Evolutionary conservation across 2,888 invertebrate species (phyloP).

Genomic region (Metellina segmentata): DNA sequence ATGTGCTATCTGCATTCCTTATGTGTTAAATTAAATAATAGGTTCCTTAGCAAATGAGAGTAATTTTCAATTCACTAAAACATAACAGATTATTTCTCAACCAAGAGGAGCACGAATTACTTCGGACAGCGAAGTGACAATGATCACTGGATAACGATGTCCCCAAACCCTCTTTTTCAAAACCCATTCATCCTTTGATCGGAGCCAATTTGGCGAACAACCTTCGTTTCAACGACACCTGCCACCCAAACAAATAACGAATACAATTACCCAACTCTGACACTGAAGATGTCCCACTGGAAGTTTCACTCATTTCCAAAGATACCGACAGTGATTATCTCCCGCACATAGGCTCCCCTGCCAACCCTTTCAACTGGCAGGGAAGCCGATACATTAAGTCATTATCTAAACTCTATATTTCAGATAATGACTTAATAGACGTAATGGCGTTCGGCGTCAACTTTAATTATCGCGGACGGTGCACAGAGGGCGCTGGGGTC

Average conservation of each 20-base stretch:
- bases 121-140: no score
- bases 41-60: no score
- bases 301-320: not conserved
- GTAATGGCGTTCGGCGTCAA: slow-evolving; percentile 47
- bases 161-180: no score
- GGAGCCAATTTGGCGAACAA: not conserved
- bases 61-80: no score
- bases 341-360: not conserved
- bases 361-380: not conserved
- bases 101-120: no score
- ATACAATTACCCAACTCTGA: not conserved
- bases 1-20: no score
- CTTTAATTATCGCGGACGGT: slow-evolving; percentile 32
- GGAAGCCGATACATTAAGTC: slow-evolving; percentile 50
- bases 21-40: no score
- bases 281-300: not conserved
- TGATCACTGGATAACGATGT: no score
- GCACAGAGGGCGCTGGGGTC: not conserved
- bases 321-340: not conserved
- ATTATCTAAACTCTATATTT: slow-evolving; percentile 63
- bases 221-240: not conserved
- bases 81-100: no score
- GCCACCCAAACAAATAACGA: slow-evolving; percentile 10
- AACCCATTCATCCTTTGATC: not conserved
- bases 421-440: slow-evolving; percentile 62